These are phyloP conservation scores for Oreochromis niloticus DNA, from an alignment of 2,113 vertebrate species.

Conservation along the genomic window DNA sequence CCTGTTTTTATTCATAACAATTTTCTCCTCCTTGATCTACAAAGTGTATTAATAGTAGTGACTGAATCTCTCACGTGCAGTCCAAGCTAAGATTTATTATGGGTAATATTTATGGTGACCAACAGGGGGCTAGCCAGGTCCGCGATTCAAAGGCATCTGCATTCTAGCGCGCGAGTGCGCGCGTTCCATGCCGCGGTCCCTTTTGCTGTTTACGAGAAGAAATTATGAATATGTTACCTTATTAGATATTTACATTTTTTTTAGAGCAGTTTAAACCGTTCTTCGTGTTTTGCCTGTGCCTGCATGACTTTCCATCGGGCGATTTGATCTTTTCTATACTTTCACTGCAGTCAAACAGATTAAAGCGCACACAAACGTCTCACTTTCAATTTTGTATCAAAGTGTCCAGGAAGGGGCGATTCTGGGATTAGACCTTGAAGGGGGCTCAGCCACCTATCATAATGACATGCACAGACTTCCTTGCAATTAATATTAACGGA, in stretches of 20 bases:
- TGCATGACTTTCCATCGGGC: not conserved
- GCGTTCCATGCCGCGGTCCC: not conserved
- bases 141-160: constrained; percentile 1
- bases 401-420: not conserved
- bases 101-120: constrained; percentile 36
- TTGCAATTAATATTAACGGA: not conserved
- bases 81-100: not conserved
- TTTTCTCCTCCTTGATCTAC: not conserved
- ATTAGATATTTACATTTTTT: not conserved
- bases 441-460: not conserved
- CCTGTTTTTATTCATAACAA: not conserved
- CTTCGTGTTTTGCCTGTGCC: not conserved
- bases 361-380: not conserved
- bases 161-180: not conserved
- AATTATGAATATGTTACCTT: constrained; percentile 11
- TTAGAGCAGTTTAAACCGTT: not conserved
- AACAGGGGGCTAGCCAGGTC: constrained; percentile 74
- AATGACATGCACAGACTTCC: not conserved
- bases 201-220: not conserved
- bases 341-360: not conserved
- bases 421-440: not conserved
- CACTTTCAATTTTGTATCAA: not conserved
- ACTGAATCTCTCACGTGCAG: not conserved
- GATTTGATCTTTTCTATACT: too few relatives aligned
- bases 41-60: not conserved